Conservation (phyloP, 2,888 invertebrate species). For the Platycnemis pennipes region DNA sequence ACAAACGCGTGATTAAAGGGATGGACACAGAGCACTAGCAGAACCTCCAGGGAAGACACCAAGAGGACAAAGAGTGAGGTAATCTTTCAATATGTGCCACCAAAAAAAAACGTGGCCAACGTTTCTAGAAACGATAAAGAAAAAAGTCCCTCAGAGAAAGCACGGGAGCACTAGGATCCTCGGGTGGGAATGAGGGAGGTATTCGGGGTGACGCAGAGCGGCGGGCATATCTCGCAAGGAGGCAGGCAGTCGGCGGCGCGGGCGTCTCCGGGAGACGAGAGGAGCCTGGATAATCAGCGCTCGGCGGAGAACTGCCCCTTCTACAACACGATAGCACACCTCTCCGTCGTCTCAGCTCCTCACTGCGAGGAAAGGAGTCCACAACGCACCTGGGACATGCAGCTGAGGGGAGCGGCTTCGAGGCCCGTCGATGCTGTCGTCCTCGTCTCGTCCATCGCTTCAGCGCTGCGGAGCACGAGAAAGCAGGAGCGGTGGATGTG, state of each 20-base stretch:
- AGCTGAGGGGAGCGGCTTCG: background rate
- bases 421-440: background rate
- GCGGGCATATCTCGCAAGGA: too few species aligned
- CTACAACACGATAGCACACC: background rate
- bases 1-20: background rate
- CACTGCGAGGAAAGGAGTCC: background rate
- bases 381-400: constrained; percentile 44
- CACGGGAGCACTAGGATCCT: too few species aligned
- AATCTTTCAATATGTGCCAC: background rate
- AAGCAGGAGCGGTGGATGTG: background rate
- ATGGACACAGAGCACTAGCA: background rate
- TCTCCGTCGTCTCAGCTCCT: too few species aligned
- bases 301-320: background rate
- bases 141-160: too few species aligned
- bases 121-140: too few species aligned
- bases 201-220: too few species aligned
- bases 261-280: background rate
- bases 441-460: constrained; percentile 40
- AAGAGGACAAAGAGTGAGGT: background rate
- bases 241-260: background rate
- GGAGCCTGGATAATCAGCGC: background rate
- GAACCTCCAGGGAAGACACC: background rate
- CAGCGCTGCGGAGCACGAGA: background rate
- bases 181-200: too few species aligned
- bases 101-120: background rate